Base-by-base conservation (phyloP, 2,797 vertebrate genomes). In the Lindbergichthys nudifrons region DNA sequence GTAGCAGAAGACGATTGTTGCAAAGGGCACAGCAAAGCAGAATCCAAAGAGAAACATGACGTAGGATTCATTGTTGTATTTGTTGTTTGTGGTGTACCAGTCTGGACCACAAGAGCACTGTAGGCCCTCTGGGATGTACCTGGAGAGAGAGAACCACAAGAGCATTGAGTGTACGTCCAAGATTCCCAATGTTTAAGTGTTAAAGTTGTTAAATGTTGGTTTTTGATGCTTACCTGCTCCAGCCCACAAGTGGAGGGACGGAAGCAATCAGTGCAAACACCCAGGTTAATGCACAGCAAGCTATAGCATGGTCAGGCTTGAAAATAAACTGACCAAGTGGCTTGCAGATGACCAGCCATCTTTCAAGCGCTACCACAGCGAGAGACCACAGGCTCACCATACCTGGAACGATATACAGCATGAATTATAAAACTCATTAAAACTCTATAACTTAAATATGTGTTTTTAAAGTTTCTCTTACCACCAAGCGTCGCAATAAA, bases 351-450 rank as follows among this genome's bases (percentile, higher is more conserved):
- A 95, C 92, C 75, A 94, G 83, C 90, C 92, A 95, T 66, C 92
- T 87, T 75, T 95, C 92, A 71, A 94, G 90, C 16, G 93, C 93
- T 67, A 94, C 52, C 39, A 94, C 92, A 32, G 92, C 91, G 65
- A 94, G 88, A 63, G 94, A 95, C 94, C 94, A 95, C 21, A 95
- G 80, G 74, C 92, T 90, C 13, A 95, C 92, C 92, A 95, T 94
- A 47, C 94, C 94, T 95, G 83, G 32, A 85, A 85, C 2, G 45
- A 82, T 54, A 81, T 32, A 46, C 42, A 36, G 13, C 91, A 90
- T 1, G 1, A 72, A 48, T 45, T n/a, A 5, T 3, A 36, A 39
- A 46, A 1, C 15, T 19, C 2, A 13, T 41, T 4, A 7, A 36
- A 64, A 51, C 18, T 51, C 5, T 69, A 19, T 3, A 5, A 36